phyloP scores from a whole-genome alignment of 2,113 vertebrate species.

The Eulemur rufifrons region DNA sequence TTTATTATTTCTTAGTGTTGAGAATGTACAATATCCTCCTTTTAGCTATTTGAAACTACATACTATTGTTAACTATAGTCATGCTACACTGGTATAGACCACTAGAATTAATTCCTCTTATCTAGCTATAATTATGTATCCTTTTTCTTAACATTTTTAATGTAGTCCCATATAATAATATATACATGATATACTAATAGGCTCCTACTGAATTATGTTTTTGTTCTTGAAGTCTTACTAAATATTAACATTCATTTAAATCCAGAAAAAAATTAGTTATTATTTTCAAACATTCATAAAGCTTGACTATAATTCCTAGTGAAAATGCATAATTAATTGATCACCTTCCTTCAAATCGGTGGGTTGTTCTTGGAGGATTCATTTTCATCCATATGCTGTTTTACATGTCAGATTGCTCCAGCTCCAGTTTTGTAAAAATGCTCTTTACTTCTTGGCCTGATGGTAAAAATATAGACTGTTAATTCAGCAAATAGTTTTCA shows the following conservation, averaged over 20 bases:
- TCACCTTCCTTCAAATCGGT: neutral
- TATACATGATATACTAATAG: neutral
- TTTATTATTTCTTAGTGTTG: too few relatives aligned
- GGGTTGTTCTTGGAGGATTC: neutral
- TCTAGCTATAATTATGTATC: too few relatives aligned
- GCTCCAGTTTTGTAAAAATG: neutral
- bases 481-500: neutral
- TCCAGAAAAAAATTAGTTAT: neutral
- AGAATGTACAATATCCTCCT: too few relatives aligned
- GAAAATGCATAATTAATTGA: neutral
- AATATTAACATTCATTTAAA: constrained; percentile 15
- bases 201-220: neutral
- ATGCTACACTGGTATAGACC: too few relatives aligned
- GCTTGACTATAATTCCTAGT: neutral
- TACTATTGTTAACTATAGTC: too few relatives aligned
- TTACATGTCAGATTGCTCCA: neutral
- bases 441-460: neutral
- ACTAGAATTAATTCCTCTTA: too few relatives aligned
- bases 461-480: neutral
- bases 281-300: neutral
- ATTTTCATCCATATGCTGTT: neutral
- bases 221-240: neutral
- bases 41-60: too few relatives aligned
- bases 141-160: neutral
- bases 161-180: neutral